Base-by-base conservation (phyloP, 2,888 invertebrate genomes). In the Oligia latruncula region DNA sequence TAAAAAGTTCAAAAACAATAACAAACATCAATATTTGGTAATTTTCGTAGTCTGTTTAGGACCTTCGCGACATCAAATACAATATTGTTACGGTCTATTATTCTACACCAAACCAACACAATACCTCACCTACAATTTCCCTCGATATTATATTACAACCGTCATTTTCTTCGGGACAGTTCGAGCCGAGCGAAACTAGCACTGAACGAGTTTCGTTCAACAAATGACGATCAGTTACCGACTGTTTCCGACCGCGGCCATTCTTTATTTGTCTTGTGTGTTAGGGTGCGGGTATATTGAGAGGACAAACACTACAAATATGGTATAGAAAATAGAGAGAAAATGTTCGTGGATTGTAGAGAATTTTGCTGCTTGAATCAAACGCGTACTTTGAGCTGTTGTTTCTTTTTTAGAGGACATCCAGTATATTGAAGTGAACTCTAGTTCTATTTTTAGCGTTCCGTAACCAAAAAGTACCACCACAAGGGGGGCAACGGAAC, bases 151-250 rank as follows among this genome's bases (percentile, higher is more conserved):
- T 79, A 55, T 66, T 79, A 70, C 46, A 60, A 71, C 6, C 23
- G 29, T 46, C 6, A 62, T 64, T 81, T 80, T 80, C 80, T 68
- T 72, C 0, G 43, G 1, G 62, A 83, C 40, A 49, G 40, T 71
- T 40, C 13, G 40, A 74, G 8, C n/a, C 20, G 46, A 60, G 29
- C 58, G 73, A 82, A 82, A 85, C 82, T 71, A 52, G 29, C 49
- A 8, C 49, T 64, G 71, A 83, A 67, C 71, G 71, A 86, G 52
- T 83, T 85, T 81, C 73, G 66, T 77, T 88, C 81, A 84, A 74
- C 86, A 89, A 92, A 91, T 87, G 85, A 72, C 80, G 77, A 89
- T 90, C 87, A 86, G 84, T 90, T 87, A 87, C 85, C 76, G 88
- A 89, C 84, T 87, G 85, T 85, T 90, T 90, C 89, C 82, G 84